Evolutionary conservation across 2,113 vertebrate genomes (phyloP).

Genomic region (Sander vitreus): DNA sequence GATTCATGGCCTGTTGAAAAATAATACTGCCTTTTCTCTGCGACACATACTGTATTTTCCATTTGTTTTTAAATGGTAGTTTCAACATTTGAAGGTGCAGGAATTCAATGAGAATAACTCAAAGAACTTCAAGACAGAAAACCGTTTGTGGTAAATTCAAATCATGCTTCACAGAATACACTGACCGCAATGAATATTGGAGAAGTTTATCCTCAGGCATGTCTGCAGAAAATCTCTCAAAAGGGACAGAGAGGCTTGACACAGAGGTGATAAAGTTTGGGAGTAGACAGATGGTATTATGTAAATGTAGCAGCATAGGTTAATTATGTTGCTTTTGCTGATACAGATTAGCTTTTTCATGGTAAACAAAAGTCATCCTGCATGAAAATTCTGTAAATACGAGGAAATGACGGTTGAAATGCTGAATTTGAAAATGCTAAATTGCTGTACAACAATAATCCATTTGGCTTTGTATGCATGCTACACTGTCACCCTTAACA

Average conservation of each 20-base stretch:
- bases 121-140: conserved; percentile 23
- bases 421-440: not conserved
- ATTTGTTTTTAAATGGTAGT: conserved; percentile 24
- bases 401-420: not conserved
- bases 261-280: conserved; percentile 6
- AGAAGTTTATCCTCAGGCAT: conserved; percentile 43
- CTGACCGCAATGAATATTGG: conserved; percentile 19
- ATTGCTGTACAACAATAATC: conserved; percentile 13
- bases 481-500: not conserved
- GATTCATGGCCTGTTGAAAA: conserved; percentile 13
- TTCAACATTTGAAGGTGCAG: conserved; percentile 23
- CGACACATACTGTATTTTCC: conserved; percentile 7
- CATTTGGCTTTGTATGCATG: not conserved
- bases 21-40: not conserved
- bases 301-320: not conserved
- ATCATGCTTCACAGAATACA: conserved; percentile 15
- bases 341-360: not conserved
- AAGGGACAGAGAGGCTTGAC: conserved; percentile 6
- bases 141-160: conserved; percentile 28
- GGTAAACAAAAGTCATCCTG: not conserved
- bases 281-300: not conserved
- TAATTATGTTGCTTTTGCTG: not conserved
- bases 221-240: conserved; percentile 17
- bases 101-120: conserved; percentile 24
- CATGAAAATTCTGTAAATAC: not conserved